Conservation (phyloP, 2,797 vertebrate genomes). For the Tinamus major region DNA sequence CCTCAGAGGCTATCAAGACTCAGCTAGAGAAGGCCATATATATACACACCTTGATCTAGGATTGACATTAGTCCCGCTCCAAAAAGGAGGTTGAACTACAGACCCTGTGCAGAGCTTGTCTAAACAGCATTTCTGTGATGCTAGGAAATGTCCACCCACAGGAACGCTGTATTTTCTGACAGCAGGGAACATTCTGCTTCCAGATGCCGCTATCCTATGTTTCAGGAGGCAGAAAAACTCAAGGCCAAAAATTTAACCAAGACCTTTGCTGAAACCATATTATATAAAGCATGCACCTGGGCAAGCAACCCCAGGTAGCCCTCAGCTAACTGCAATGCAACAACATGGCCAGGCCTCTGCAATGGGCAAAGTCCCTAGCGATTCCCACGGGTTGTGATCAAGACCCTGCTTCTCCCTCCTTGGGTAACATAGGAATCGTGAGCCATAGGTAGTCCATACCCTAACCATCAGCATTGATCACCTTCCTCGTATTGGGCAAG, state of each 20-base stretch:
- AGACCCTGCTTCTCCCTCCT: background rate
- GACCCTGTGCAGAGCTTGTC: background rate
- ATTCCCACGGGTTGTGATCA: too few species aligned
- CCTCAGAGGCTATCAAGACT: background rate
- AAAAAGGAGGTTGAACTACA: background rate
- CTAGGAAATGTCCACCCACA: background rate
- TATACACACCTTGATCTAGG: background rate
- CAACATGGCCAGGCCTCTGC: too few species aligned
- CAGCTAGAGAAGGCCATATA: background rate
- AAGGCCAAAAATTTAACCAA: background rate
- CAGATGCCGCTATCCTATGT: background rate
- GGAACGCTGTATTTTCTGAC: background rate
- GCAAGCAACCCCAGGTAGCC: background rate
- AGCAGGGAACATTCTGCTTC: background rate
- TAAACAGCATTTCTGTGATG: background rate
- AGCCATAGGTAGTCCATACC: background rate
- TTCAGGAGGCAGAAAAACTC: background rate
- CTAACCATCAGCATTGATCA: background rate
- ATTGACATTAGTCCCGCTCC: background rate
- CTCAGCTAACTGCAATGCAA: too few species aligned
- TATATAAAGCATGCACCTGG: fast-evolving
- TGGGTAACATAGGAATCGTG: background rate
- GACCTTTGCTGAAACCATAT: background rate
- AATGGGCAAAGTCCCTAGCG: too few species aligned
- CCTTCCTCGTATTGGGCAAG: background rate